Evolutionary conservation across 2,113 vertebrate species (phyloP), one percentile per base, ranked within the genome.

Genomic region (Alexandromys fortis): DNA sequence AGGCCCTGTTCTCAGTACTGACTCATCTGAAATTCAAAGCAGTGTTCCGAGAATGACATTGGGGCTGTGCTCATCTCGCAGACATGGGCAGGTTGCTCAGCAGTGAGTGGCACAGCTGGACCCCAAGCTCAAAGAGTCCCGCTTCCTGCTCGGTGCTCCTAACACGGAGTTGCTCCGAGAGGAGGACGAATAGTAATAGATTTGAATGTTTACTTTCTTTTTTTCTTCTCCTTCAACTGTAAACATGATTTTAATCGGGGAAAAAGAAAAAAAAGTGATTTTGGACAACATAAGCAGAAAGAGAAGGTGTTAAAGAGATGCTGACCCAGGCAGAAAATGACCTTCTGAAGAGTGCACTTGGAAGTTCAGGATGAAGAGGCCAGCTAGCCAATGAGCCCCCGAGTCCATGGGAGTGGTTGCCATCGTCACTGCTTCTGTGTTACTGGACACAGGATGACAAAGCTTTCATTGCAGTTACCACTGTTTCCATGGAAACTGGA

Each of bases 401-500:
- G 28, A 58, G n/a, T 30, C 49, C 17, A 42, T 45, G 14, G 13
- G 47, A 30, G 81, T 47, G 28, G 55, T 22, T 24, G 22, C 33
- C 12, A 19, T 11, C 42, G 21, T 8, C 49, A 22, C 13, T 55
- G 49, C 42, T 55, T n/a, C 67, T 52, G 22, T 52, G 83, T 47
- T 12, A 2, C n/a, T 24, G 45, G 79, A 24, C 75, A 19, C 1
- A 28, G 49, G 7, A 61, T 19, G 58, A 33, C 67, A 21, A n/a
- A 47, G 47, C 55, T 30, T 85, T 33, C 26, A 11, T 4, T 38
- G 82, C 52, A 33, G 49, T 58, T 47, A 47, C 47, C 52, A 12
- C 35, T 17, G 90, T 97, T 95, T 65, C 89, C 63, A 79, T 79
- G 76, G 95, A 92, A 79, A 97, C 85, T 45, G 22, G 28, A 13